Evolutionary conservation across 2,797 vertebrate genomes (phyloP).

Genomic region (Peromyscus melanophrys): DNA sequence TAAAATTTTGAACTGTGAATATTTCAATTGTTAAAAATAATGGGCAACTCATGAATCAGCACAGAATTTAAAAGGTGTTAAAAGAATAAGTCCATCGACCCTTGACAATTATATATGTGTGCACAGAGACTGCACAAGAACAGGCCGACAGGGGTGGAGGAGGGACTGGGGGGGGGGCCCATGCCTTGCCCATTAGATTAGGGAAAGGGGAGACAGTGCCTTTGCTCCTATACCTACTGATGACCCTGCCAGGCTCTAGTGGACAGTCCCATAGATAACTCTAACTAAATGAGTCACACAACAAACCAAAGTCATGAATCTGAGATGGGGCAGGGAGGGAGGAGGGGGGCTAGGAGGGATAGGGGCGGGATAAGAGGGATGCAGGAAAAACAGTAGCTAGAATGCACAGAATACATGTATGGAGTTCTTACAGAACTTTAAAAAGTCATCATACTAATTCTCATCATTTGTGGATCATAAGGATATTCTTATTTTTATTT

Average conservation of each 20-base stretch:
- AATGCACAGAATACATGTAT: not conserved
- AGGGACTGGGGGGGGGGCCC: not conserved
- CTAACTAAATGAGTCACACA: not conserved
- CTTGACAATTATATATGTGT: not conserved
- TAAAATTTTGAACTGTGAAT: not conserved
- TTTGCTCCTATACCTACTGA: not conserved
- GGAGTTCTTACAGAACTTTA: too few relatives aligned
- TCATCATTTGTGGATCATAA: not conserved
- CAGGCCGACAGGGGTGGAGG: not conserved
- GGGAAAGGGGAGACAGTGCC: not conserved
- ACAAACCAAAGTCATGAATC: not conserved
- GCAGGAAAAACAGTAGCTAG: not conserved
- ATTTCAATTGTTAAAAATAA: not conserved
- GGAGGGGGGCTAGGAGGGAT: not conserved
- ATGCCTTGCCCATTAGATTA: not conserved
- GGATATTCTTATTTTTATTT: not conserved
- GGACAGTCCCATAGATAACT: not conserved
- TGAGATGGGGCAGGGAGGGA: too few relatives aligned
- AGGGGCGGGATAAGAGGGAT: not conserved
- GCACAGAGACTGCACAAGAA: not conserved
- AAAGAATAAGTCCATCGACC: not conserved
- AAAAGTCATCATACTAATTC: not conserved
- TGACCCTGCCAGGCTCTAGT: not conserved
- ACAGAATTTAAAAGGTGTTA: not conserved
- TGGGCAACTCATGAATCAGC: not conserved